Evolutionary conservation across 2,888 invertebrate species (phyloP).

Genomic region (Andrena camellia): DNA sequence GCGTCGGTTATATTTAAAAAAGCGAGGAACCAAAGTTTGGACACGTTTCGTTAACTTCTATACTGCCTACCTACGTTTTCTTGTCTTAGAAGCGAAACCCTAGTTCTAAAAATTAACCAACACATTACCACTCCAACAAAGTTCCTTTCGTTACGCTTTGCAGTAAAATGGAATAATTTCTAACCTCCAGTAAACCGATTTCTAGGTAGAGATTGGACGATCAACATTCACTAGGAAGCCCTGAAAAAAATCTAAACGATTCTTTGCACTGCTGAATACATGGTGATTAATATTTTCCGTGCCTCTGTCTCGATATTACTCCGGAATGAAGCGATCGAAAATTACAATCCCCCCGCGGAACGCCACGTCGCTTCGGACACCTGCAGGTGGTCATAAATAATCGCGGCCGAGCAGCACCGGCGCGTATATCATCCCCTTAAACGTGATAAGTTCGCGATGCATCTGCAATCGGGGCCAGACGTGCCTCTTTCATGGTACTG

Average conservation of each 20-base stretch:
- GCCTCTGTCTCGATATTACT: background rate
- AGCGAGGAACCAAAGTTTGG: background rate
- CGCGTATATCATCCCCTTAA: constrained; percentile 35
- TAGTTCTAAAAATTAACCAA: too few relatives aligned
- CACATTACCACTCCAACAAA: too few relatives aligned
- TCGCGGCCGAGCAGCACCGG: constrained; percentile 19
- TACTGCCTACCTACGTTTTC: background rate
- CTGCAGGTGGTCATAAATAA: constrained; percentile 47
- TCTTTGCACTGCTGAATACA: too few relatives aligned
- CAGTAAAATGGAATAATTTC: too few relatives aligned
- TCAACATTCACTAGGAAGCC: too few relatives aligned
- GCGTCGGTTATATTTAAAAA: background rate
- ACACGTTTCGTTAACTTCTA: background rate
- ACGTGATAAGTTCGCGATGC: constrained; percentile 38
- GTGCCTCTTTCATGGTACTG: constrained; percentile 6
- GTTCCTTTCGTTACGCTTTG: too few relatives aligned
- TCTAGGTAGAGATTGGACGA: too few relatives aligned
- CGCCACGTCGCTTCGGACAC: constrained; percentile 21
- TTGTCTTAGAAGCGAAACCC: too few relatives aligned
- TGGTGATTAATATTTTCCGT: too few relatives aligned
- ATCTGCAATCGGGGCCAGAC: constrained; percentile 16
- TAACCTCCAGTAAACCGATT: too few relatives aligned
- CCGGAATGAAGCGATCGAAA: background rate
- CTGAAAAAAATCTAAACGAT: too few relatives aligned
- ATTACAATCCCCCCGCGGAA: background rate